Evolutionary conservation across 2,113 vertebrate species (phyloP), one percentile per base, ranked within the genome.

Genomic region (Apeltes quadracus): DNA sequence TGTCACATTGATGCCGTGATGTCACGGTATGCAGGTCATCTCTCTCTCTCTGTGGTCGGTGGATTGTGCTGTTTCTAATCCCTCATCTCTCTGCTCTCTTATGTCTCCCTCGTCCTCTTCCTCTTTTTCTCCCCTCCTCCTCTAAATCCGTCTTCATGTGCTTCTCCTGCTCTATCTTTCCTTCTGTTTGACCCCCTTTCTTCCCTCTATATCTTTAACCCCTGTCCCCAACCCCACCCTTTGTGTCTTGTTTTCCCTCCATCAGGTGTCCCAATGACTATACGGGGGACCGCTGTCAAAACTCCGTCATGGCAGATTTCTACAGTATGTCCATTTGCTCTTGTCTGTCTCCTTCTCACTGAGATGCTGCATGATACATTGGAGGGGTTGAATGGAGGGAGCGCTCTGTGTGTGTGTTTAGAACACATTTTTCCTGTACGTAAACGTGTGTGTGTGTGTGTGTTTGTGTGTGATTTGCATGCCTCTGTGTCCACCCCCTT

Each of bases 201-300:
- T 58, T 62, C 57, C 75, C 44, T 57, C 74, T 86, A 75, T 86
- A 62, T 82, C 83, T 79, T 78, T 76, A 79, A 74, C 61, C 76
- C 46, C 6, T 38, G 50, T 23, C 25, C 58, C n/a, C 41, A 13
- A 23, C 78, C 76, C 87, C 69, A 70, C 87, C 76, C 75, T 79
- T 75, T 91, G 86, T 91, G 91, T 92, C 90, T 79, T 90, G 89
- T 92, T 93, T 88, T 93, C 90, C 90, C 90, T 95, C 93, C 94
- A 96, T 95, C 95, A 99, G 97, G 97, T 99, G 97, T 97, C 97
- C 97, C 90, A 98, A 98, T 94, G 96, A 98, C 95, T 99, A 96
- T 97, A 97, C 95, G 93, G 97, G 97, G 95, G 96, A 98, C 94
- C 97, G 95, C 94, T 99, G 97, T 97, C 95, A 99, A 95, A 96